phyloP scores from a whole-genome alignment of 1,140 invertebrate species.

The Lerema accius region DNA sequence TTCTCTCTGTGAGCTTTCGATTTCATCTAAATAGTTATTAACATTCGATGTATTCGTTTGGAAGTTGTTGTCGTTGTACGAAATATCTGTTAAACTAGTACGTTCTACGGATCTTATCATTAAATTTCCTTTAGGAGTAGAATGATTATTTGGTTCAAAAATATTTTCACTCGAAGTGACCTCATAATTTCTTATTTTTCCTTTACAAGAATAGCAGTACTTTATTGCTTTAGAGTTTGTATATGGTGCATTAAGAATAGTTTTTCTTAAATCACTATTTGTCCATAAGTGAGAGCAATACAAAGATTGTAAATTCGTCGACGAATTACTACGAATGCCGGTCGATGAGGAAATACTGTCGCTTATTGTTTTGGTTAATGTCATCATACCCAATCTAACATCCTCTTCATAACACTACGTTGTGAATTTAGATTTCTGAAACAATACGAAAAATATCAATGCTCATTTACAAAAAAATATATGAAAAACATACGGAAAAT shows the following conservation, averaged over 20 bases:
- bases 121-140: constrained; percentile 68
- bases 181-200: constrained; percentile 76
- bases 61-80: constrained; percentile 20
- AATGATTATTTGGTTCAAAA: constrained; percentile 70
- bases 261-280: constrained; percentile 60
- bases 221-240: constrained; percentile 55
- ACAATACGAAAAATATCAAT: constrained; percentile 3
- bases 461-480: constrained; percentile 9
- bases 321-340: constrained; percentile 28
- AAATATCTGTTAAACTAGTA: constrained; percentile 3
- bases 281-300: constrained; percentile 71
- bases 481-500: too few relatives aligned
- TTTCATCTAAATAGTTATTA: constrained; percentile 36
- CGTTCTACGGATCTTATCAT: constrained; percentile 36
- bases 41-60: constrained; percentile 29
- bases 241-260: constrained; percentile 51
- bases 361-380: constrained; percentile 42
- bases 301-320: constrained; percentile 41
- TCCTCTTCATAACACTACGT: constrained; percentile 17
- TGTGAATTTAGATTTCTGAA: constrained; percentile 9
- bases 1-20: constrained; percentile 34
- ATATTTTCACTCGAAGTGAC: constrained; percentile 52
- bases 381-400: constrained; percentile 40
- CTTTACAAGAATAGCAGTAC: constrained; percentile 71
- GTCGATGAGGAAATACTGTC: constrained; percentile 35